Evolutionary conservation across 1,140 invertebrate genomes (phyloP).

Genomic region (Achroia grisella): DNA sequence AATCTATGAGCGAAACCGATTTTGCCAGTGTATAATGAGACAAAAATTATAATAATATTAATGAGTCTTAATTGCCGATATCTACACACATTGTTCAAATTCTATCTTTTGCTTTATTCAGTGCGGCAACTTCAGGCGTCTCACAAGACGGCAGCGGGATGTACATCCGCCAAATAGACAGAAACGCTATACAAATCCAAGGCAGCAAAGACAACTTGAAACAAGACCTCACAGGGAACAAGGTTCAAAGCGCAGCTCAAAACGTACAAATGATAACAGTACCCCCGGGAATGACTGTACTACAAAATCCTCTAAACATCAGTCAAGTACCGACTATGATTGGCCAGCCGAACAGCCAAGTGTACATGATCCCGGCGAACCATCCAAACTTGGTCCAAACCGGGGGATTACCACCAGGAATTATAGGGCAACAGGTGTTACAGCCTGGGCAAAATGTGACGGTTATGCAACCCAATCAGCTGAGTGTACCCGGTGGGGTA

Average conservation of each 20-base stretch:
- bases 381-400: constrained; percentile 50
- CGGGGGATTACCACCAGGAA: constrained; percentile 30
- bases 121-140: constrained; percentile 44
- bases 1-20: too few relatives aligned
- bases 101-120: constrained; percentile 23
- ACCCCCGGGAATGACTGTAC: constrained; percentile 59
- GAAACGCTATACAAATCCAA: constrained; percentile 60
- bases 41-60: not conserved
- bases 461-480: constrained; percentile 60
- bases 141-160: constrained; percentile 53
- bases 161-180: constrained; percentile 61
- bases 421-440: constrained; percentile 52
- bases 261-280: constrained; percentile 68
- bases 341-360: constrained; percentile 59
- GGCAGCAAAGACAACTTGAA: constrained; percentile 53
- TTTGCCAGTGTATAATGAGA: too few relatives aligned
- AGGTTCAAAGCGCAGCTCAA: constrained; percentile 49
- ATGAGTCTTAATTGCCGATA: too few relatives aligned
- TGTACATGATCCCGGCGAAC: constrained; percentile 65
- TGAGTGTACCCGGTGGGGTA: constrained; percentile 48
- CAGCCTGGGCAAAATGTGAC: constrained; percentile 61
- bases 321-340: constrained; percentile 57
- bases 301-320: constrained; percentile 59
- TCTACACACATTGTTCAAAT: not conserved
- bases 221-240: constrained; percentile 44